Evolutionary conservation across 1,140 invertebrate genomes (phyloP).

Genomic region (Zaprionus nigranus): DNA sequence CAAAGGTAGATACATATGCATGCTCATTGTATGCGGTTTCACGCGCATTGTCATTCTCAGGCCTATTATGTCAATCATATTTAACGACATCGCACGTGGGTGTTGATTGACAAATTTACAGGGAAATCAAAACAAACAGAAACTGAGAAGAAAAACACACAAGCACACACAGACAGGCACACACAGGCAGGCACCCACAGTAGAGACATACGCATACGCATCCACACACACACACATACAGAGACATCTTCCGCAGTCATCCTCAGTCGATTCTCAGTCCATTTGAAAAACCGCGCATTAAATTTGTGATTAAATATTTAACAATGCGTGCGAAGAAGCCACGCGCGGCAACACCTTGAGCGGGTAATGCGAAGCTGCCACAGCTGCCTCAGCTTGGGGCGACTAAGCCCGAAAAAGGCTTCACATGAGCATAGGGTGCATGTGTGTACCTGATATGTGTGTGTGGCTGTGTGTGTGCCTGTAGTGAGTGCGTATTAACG

Average conservation of each 20-base stretch:
- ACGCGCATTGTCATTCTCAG: neutral
- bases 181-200: neutral
- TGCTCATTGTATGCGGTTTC: conserved; percentile 3
- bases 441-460: neutral
- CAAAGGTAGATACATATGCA: neutral
- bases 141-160: conserved; percentile 8
- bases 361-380: conserved; percentile 31
- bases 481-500: conserved; percentile 58
- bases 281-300: conserved; percentile 35
- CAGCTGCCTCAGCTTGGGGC: conserved; percentile 29
- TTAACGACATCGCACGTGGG: neutral
- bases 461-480: conserved; percentile 3
- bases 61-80: conserved; percentile 10
- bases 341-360: conserved; percentile 46
- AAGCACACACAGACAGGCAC: conserved; percentile 8
- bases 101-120: conserved; percentile 15
- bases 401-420: conserved; percentile 42
- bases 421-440: conserved; percentile 11
- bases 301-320: conserved; percentile 75
- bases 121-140: conserved; percentile 8
- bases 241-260: conserved; percentile 1
- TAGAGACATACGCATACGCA: neutral
- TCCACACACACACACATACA: conserved; percentile 5
- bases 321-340: conserved; percentile 53
- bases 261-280: conserved; percentile 10